Evolutionary conservation across 2,113 vertebrate genomes (phyloP).

Genomic region (Ranitomeya imitator): DNA sequence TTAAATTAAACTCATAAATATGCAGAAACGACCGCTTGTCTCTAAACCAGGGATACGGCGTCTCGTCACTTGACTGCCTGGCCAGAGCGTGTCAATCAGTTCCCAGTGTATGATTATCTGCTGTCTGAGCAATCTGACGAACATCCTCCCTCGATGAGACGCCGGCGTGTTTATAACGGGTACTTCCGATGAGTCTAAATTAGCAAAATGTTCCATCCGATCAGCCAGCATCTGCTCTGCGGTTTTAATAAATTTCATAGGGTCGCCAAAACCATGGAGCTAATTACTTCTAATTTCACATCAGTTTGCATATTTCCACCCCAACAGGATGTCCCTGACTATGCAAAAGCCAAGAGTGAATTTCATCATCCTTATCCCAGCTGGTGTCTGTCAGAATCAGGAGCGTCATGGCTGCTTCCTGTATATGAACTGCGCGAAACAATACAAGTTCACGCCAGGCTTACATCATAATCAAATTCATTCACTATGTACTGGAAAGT

Average conservation of each 20-base stretch:
- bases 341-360: constrained; percentile 54
- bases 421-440: background rate
- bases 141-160: background rate
- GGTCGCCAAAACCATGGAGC: constrained; percentile 59
- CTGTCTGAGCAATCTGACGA: constrained; percentile 21
- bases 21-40: background rate
- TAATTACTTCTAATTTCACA: constrained; percentile 70
- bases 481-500: background rate
- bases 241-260: constrained; percentile 63
- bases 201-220: constrained; percentile 59
- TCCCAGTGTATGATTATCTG: constrained; percentile 20
- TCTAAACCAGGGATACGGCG: background rate
- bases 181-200: constrained; percentile 45
- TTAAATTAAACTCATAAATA: background rate
- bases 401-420: constrained; percentile 2
- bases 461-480: background rate
- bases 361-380: constrained; percentile 61
- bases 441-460: background rate
- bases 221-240: constrained; percentile 63
- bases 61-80: background rate
- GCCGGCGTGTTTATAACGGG: constrained; percentile 36
- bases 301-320: constrained; percentile 67
- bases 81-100: background rate
- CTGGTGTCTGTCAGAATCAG: constrained; percentile 52
- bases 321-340: constrained; percentile 56